Conservation (phyloP, 2,113 vertebrate genomes). For the Euleptes europaea region DNA sequence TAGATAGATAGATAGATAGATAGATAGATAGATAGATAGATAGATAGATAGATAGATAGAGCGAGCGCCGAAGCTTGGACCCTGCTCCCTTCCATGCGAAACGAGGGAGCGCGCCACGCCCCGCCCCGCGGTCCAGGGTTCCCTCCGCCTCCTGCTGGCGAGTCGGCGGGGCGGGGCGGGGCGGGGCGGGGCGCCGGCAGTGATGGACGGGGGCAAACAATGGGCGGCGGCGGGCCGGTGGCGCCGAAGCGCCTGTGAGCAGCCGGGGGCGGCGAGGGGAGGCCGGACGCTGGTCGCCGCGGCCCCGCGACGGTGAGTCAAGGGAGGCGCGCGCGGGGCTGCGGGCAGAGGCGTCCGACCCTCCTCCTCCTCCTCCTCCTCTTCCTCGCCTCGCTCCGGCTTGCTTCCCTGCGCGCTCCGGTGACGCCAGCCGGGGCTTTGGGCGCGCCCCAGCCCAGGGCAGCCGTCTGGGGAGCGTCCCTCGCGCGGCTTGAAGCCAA, state of each 20-base stretch:
- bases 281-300: fast-evolving
- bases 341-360: too few species aligned
- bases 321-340: background rate
- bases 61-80: too few species aligned
- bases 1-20: too few species aligned
- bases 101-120: too few species aligned
- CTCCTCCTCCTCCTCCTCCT: background rate
- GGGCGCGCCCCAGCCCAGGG: background rate
- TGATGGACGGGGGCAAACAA: background rate
- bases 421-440: background rate
- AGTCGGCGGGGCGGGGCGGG: background rate
- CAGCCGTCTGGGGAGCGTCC: background rate
- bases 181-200: background rate
- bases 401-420: too few species aligned
- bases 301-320: background rate
- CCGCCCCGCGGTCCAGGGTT: too few species aligned
- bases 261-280: background rate
- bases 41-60: too few species aligned
- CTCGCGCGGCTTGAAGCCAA: too few species aligned
- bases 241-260: too few species aligned
- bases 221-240: background rate
- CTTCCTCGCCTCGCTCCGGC: background rate
- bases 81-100: too few species aligned
- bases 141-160: too few species aligned
- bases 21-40: too few species aligned